phyloP scores from a whole-genome alignment of 1,140 invertebrate genomes.

The Brachionus asplanchnoidis region DNA sequence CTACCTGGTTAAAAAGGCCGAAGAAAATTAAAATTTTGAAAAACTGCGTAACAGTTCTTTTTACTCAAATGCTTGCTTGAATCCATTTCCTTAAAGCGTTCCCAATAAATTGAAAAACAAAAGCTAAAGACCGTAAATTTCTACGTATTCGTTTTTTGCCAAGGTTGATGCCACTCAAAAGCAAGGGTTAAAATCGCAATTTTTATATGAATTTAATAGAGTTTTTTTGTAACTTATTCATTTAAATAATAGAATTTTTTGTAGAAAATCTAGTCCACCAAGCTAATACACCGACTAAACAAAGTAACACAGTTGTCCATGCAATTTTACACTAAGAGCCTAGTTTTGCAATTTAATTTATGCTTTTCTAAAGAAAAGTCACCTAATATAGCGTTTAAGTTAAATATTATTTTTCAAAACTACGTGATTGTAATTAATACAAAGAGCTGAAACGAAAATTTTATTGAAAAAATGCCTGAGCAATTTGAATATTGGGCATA shows the following conservation, averaged over 20 bases:
- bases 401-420: conserved; percentile 9
- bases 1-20: background rate
- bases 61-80: background rate
- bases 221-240: background rate
- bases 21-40: background rate
- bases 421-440: conserved; percentile 37
- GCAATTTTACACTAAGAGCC: background rate
- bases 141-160: background rate
- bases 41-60: background rate
- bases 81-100: background rate
- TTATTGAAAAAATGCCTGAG: background rate
- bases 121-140: background rate
- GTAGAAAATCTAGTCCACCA: background rate
- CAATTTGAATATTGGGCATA: background rate
- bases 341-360: background rate
- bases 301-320: conserved; percentile 20
- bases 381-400: conserved; percentile 4
- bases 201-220: too few species aligned
- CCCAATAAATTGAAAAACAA: background rate
- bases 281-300: background rate
- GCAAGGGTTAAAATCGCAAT: background rate
- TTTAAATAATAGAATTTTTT: background rate
- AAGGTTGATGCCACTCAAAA: background rate
- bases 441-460: background rate
- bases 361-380: conserved; percentile 14